phyloP scores from a whole-genome alignment of 2,888 invertebrate genomes.

The Drosophila niveifrons region DNA sequence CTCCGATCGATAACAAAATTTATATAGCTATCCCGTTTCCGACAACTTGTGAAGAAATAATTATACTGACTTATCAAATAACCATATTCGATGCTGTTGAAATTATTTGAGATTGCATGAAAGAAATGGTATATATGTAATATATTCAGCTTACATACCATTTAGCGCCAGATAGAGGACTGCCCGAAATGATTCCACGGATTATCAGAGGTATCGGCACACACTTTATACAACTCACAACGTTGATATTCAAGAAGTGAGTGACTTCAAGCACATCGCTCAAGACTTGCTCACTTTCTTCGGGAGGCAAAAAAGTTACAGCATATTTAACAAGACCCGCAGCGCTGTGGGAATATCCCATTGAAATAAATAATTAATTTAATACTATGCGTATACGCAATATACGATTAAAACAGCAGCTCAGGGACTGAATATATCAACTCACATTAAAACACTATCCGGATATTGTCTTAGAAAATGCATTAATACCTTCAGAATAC shows the following conservation, averaged over 20 bases:
- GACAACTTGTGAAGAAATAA: conserved; percentile 45
- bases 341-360: conserved; percentile 16
- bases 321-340: conserved; percentile 40
- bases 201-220: conserved; percentile 35
- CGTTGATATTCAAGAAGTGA: conserved; percentile 31
- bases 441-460: conserved; percentile 39
- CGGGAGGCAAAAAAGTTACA: conserved; percentile 13
- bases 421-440: not conserved
- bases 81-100: conserved; percentile 42
- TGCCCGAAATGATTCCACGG: conserved; percentile 40
- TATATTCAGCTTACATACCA: conserved; percentile 21
- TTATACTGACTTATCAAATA: conserved; percentile 52
- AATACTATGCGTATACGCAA: not conserved
- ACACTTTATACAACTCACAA: conserved; percentile 24
- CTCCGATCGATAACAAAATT: conserved; percentile 35
- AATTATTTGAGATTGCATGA: not conserved
- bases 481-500: conserved; percentile 24
- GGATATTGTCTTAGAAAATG: conserved; percentile 33
- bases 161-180: conserved; percentile 31
- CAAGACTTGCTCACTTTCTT: conserved; percentile 39
- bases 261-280: conserved; percentile 37
- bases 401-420: too few species aligned
- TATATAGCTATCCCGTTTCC: conserved; percentile 42
- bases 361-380: not conserved
- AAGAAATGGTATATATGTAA: not conserved